These are phyloP conservation scores for Drosophila nebulosa DNA, from an alignment of 1,140 invertebrate genomes.

Conservation along the genomic window DNA sequence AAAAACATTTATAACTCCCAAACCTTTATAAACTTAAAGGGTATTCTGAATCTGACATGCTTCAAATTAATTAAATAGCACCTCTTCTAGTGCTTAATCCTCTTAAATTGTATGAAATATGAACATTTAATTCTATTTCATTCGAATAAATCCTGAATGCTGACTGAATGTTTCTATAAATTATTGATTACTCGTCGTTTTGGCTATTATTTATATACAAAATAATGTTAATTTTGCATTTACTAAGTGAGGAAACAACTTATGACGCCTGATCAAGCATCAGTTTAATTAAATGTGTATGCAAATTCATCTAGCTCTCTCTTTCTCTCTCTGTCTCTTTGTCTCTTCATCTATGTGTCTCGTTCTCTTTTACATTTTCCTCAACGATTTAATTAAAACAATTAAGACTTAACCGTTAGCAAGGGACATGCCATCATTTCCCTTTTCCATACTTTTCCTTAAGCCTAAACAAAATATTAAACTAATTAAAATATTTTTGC, in stretches of 20 bases:
- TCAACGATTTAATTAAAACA: constrained; percentile 16
- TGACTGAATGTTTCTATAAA: background rate
- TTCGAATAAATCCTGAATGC: background rate
- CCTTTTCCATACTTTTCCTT: background rate
- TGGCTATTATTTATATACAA: background rate
- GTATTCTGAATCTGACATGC: too few species aligned
- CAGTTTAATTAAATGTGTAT: background rate
- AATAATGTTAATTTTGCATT: background rate
- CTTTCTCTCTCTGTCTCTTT: background rate
- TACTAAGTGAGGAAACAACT: background rate
- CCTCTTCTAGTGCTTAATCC: background rate
- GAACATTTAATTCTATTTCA: background rate
- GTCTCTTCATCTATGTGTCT: too few species aligned
- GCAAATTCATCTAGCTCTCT: background rate
- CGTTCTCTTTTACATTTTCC: too few species aligned
- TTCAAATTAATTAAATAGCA: too few species aligned
- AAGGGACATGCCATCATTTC: background rate
- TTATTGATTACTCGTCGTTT: background rate
- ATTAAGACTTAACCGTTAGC: constrained; percentile 13
- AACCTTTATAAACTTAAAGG: too few species aligned
- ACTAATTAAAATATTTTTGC: constrained; percentile 52
- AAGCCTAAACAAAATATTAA: constrained; percentile 26
- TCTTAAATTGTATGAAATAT: background rate
- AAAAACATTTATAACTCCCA: too few species aligned
- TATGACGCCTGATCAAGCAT: background rate